Evolutionary conservation across 2,888 invertebrate genomes (phyloP), one percentile per base, ranked within the genome.

Genomic region (Leptopilina syphax): DNA sequence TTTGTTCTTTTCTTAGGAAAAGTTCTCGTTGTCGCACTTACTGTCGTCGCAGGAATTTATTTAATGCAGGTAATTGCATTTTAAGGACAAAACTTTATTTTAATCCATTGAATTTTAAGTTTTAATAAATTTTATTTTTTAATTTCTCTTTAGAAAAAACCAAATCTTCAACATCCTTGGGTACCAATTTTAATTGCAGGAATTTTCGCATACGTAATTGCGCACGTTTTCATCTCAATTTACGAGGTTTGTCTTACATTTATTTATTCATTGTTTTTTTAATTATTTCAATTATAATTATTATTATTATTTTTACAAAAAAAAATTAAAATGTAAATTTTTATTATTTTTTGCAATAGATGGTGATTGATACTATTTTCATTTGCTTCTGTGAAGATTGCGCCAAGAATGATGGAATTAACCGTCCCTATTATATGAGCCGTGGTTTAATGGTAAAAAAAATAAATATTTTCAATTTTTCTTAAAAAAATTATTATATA

Each of bases 161-260:
- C 93, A 79, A 94, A 93, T 8, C 86, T 95, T 1, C 93, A 94
- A 73, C 94, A 95, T 87, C 91, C 93, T 18, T 95, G 94, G 94
- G 93, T 96, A 65, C 95, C 95, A 5, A 92, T 96, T 18, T 88
- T 93, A 7, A 87, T 96, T 1, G 94, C 93, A 41, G 95, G 93
- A 79, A 85, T 95, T n/a, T 95, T 96, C 87, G 94, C 95, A 1
- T 96, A 94, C 88, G 93, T 96, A 80, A 94, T 96, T 50, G 93
- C 95, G 3, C 95, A 96, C 88, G 95, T 95, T 87, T 96, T 96
- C 88, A 93, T 96, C 82, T 95, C 95, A 8, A 94, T 96, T 34
- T 96, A 95, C 88, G 96, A 96, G 94, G 96, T 95, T n/a, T 60
- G n/a, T 60, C 4, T 18, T 18, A n/a, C 18, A 18, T 7, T 60